Evolutionary conservation across 2,113 vertebrate genomes (phyloP), one percentile per base, ranked within the genome.

Genomic region (Sander vitreus): DNA sequence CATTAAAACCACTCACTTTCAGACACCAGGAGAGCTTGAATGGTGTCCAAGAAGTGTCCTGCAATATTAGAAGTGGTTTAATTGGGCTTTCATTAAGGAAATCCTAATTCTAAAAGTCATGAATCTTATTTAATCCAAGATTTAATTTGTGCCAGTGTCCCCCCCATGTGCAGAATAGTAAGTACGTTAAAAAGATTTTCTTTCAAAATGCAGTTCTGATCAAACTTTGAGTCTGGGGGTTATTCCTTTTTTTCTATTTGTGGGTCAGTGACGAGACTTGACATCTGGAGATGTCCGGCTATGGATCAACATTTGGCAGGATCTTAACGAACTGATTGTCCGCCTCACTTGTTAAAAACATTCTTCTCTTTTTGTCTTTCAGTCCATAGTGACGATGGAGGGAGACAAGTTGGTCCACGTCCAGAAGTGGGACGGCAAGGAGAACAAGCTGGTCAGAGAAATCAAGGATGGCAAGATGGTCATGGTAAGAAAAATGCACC

Each of bases 361-460:
- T 19, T 57, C 11, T 18, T 23, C 12, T 58, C 62, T 36, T 75
- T 43, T 55, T 59, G 65, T 77, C 25, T 59, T 27, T 71, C 90
- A 99, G 98, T 97, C 97, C 76, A 95, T 95, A n/a, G 95, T 99
- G 83, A 94, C 81, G 60, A 75, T 99, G 95, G 96, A 99, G 0
- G 97, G 96, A 78, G 95, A 96, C 89, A 98, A 97, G 90, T 83
- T 99, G 62, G 92, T 98, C 80, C 98, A 99, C 0, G 93, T 97
- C 85, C 98, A 99, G 95, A 99, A 97, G 91, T 99, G 98, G 98
- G 97, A 99, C 0, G 97, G 95, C 88, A 99, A 99, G 87, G 96
- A 98, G 91, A 98, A 97, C 84, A 97, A 94, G 72, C 96, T 97
- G 72, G 95, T 97, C 88, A 94, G 97, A 90, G 97, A 99, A 94